phyloP scores from a whole-genome alignment of 2,113 vertebrate genomes.

The Ctenodactylus gundi region DNA sequence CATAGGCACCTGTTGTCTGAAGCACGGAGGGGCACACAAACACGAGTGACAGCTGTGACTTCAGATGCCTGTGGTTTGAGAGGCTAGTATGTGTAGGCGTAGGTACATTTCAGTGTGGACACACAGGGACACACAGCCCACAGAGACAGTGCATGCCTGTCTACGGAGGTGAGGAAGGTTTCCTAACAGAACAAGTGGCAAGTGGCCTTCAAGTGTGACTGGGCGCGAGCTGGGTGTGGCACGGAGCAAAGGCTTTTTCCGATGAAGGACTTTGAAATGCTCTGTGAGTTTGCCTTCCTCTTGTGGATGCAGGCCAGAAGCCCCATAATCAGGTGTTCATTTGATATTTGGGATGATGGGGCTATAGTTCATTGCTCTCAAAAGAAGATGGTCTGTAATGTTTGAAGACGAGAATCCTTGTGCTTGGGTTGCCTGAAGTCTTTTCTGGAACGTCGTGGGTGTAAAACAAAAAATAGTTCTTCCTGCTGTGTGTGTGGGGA shows the following conservation, averaged over 20 bases:
- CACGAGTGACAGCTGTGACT: background rate
- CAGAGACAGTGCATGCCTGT: background rate
- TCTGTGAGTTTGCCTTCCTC: background rate
- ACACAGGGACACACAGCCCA: too few relatives aligned
- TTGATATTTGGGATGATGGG: background rate
- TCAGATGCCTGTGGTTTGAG: fast-evolving
- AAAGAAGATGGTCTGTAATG: background rate
- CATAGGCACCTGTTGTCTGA: too few relatives aligned
- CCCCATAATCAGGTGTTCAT: background rate
- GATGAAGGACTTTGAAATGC: background rate
- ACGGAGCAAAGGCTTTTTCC: background rate
- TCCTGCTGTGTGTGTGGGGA: background rate
- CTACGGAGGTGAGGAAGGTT: background rate
- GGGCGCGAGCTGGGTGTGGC: background rate
- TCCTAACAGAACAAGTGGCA: background rate
- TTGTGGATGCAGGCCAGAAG: background rate
- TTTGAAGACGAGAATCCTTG: constrained; percentile 29
- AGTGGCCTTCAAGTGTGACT: background rate
- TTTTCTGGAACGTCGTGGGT: constrained; percentile 37
- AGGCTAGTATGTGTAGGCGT: background rate
- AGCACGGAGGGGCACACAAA: background rate
- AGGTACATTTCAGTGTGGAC: background rate
- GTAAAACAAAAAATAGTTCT: constrained; percentile 36
- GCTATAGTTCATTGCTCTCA: background rate
- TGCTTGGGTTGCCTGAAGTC: background rate